Conservation (phyloP, 2,113 vertebrate species). For the Cavia aperea region DNA sequence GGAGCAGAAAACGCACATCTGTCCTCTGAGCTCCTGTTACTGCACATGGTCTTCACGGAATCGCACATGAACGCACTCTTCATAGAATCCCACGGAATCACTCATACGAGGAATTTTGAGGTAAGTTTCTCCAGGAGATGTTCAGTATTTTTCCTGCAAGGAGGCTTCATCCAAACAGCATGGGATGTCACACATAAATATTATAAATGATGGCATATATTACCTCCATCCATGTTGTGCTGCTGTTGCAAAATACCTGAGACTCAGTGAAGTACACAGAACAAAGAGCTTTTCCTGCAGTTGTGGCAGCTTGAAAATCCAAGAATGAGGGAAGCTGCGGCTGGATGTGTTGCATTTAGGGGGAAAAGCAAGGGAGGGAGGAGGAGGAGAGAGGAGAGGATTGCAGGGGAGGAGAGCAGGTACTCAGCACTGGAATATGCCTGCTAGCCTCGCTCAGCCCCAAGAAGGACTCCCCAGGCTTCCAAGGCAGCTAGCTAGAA, state of each 20-base stretch:
- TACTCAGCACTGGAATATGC: neutral
- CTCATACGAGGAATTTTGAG: neutral
- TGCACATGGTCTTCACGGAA: neutral
- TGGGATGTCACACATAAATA: neutral
- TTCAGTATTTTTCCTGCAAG: neutral
- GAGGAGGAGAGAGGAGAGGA: no score
- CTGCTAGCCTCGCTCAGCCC: fast-evolving
- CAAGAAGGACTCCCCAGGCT: neutral
- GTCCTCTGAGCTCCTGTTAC: neutral
- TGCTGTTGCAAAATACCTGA: neutral
- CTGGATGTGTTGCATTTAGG: neutral
- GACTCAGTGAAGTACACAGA: neutral
- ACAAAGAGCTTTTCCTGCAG: neutral
- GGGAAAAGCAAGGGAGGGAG: neutral
- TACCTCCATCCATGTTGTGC: neutral
- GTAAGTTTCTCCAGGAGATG: neutral
- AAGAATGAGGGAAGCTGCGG: neutral
- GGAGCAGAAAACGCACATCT: neutral
- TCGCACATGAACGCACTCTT: neutral
- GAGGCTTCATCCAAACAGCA: neutral
- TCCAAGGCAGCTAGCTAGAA: neutral
- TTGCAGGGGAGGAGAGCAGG: neutral
- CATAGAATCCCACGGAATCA: neutral
- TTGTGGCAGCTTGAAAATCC: no score
- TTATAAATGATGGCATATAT: neutral